Percentiles rank a stretch among this genome's conserved stretches.
These are phyloP conservation scores for Drosophila infuscata DNA, from an alignment of 2,888 invertebrate genomes.

Conservation along the genomic window DNA sequence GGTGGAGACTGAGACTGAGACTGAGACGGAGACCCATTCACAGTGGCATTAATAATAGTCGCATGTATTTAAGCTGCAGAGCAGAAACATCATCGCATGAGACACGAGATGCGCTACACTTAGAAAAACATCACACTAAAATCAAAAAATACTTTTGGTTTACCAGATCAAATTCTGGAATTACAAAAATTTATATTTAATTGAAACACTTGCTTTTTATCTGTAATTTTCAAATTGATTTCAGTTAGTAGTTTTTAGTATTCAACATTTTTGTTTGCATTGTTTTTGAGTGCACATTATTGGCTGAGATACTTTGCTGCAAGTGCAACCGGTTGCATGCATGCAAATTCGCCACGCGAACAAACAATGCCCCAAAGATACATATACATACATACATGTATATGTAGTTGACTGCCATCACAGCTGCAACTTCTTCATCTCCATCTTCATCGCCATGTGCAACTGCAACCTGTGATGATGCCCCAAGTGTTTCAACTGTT, in stretches of 20 bases:
- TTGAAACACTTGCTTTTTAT: background rate
- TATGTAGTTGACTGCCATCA: slow-evolving; percentile 4
- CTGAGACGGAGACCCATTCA: slow-evolving; percentile 43
- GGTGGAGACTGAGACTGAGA: background rate
- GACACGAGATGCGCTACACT: slow-evolving; percentile 1
- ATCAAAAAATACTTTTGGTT: background rate
- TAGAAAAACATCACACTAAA: background rate
- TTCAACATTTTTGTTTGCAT: background rate
- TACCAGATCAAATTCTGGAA: background rate
- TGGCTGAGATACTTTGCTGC: slow-evolving; percentile 4
- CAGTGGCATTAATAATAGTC: slow-evolving; percentile 66
- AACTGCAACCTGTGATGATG: background rate
- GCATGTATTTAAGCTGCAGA: slow-evolving; percentile 67
- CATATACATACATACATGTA: background rate
- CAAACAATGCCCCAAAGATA: slow-evolving; percentile 63
- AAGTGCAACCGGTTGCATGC: slow-evolving; percentile 72
- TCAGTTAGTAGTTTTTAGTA: background rate
- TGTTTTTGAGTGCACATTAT: background rate
- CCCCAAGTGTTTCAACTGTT: background rate
- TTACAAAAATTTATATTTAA: background rate
- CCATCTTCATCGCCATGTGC: slow-evolving; percentile 14
- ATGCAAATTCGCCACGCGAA: slow-evolving; percentile 77
- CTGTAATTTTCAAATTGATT: background rate
- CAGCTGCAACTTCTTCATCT: slow-evolving; percentile 43
- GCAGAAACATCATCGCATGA: slow-evolving; percentile 27